Percentiles rank a stretch among this genome's conserved stretches.
These are phyloP conservation scores for Synergus laeviventris DNA, from an alignment of 2,888 invertebrate genomes.

Conservation along the genomic window DNA sequence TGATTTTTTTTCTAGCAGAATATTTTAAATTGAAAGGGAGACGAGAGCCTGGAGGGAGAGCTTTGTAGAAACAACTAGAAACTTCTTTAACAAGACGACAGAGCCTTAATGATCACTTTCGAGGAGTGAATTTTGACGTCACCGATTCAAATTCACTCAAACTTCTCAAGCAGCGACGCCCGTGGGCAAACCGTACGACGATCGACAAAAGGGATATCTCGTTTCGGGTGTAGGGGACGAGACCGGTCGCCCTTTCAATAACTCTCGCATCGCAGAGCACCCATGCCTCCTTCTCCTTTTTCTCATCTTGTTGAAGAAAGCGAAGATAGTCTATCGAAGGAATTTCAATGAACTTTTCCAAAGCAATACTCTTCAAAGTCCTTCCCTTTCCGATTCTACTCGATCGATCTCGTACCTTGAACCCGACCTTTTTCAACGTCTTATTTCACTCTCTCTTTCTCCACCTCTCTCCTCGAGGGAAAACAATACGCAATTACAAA, in stretches of 20 bases:
- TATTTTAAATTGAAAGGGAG: neutral
- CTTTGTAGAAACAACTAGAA: slow-evolving; percentile 47
- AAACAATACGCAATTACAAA: slow-evolving; percentile 69
- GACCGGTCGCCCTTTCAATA: slow-evolving; percentile 32
- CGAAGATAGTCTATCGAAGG: slow-evolving; percentile 36
- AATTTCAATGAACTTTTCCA: slow-evolving; percentile 36
- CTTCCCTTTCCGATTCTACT: neutral
- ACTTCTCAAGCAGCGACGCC: slow-evolving; percentile 26
- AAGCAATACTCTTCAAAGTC: slow-evolving; percentile 28
- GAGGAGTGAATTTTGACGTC: slow-evolving; percentile 43
- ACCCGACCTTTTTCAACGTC: slow-evolving; percentile 34
- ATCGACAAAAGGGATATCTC: slow-evolving; percentile 41
- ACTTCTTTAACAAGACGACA: slow-evolving; percentile 50
- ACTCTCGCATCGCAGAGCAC: slow-evolving; percentile 25
- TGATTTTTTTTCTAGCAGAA: neutral
- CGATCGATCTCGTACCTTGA: neutral
- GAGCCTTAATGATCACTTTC: slow-evolving; percentile 50
- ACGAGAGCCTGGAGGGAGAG: neutral
- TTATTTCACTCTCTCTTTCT: slow-evolving; percentile 40
- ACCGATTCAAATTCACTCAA: slow-evolving; percentile 55
- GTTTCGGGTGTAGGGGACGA: slow-evolving; percentile 36
- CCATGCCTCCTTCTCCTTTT: slow-evolving; percentile 5
- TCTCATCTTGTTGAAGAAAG: slow-evolving; percentile 29
- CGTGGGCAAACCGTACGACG: slow-evolving; percentile 11
- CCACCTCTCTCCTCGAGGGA: slow-evolving; percentile 45